phyloP scores from a whole-genome alignment of 2,888 invertebrate genomes.

The Lasioglossum figueresi region DNA sequence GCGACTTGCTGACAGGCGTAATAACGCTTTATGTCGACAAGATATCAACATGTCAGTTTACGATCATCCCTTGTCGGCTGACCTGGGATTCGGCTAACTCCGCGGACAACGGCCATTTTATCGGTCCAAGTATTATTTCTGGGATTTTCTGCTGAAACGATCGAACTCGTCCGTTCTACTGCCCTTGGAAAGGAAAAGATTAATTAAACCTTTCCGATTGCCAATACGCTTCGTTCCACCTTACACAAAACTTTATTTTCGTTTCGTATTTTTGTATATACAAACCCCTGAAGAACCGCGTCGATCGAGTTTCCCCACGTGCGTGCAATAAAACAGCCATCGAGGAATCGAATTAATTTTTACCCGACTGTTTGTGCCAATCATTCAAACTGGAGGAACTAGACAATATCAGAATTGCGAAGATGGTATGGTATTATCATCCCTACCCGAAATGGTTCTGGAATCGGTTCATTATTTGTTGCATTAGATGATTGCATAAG shows the following conservation, averaged over 20 bases:
- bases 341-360: background rate
- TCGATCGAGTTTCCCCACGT: background rate
- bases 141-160: background rate
- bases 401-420: constrained; percentile 64
- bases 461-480: background rate
- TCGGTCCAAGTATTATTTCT: background rate
- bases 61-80: constrained; percentile 53
- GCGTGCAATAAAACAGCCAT: background rate
- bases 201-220: background rate
- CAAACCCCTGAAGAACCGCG: background rate
- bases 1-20: constrained; percentile 51
- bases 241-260: background rate
- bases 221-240: too few species aligned
- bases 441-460: background rate
- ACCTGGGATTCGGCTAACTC: background rate
- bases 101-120: background rate
- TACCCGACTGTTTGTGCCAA: background rate
- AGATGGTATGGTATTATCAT: constrained; percentile 58
- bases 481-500: too few species aligned
- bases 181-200: background rate
- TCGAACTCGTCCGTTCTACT: background rate
- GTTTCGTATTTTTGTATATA: background rate
- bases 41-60: constrained; percentile 50
- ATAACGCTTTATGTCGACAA: constrained; percentile 46
- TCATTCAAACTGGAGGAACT: background rate